Evolutionary conservation across 2,797 vertebrate species (phyloP).

Genomic region (Cyprinella venusta): DNA sequence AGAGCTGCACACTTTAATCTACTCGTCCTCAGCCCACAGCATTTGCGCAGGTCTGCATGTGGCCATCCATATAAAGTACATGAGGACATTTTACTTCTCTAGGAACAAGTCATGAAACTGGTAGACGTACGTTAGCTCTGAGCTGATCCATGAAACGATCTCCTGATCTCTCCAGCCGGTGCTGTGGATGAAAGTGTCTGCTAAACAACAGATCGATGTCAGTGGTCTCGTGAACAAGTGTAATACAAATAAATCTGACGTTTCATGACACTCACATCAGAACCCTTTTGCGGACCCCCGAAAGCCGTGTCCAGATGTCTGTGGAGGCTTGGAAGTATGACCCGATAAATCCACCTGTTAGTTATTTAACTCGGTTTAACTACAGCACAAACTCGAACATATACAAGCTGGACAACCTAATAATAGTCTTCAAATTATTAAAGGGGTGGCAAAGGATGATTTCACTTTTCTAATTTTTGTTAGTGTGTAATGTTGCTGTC

Average conservation of each 20-base stretch:
- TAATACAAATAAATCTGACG: not conserved
- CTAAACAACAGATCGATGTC: not conserved
- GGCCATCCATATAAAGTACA: not conserved
- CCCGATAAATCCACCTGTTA: not conserved
- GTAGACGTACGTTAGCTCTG: too few species aligned
- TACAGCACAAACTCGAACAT: not conserved
- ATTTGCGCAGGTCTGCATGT: not conserved
- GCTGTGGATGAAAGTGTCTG: not conserved
- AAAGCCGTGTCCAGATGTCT: too few species aligned
- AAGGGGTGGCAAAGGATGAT: too few species aligned
- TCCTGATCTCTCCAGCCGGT: not conserved
- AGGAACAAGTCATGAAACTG: too few species aligned
- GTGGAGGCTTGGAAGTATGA: too few species aligned
- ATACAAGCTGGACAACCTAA: not conserved
- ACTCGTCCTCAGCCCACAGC: conserved; percentile 15
- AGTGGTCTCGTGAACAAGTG: too few species aligned
- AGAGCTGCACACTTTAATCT: not conserved
- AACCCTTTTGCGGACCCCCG: too few species aligned
- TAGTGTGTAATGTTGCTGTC: too few species aligned
- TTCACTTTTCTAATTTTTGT: too few species aligned
- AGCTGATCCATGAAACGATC: not conserved
- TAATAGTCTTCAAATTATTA: not conserved
- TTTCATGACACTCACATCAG: not conserved
- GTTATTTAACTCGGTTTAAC: not conserved
- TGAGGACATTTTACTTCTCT: not conserved